phyloP scores from a whole-genome alignment of 2,797 vertebrate species.

The Sebastes trivittatus region DNA sequence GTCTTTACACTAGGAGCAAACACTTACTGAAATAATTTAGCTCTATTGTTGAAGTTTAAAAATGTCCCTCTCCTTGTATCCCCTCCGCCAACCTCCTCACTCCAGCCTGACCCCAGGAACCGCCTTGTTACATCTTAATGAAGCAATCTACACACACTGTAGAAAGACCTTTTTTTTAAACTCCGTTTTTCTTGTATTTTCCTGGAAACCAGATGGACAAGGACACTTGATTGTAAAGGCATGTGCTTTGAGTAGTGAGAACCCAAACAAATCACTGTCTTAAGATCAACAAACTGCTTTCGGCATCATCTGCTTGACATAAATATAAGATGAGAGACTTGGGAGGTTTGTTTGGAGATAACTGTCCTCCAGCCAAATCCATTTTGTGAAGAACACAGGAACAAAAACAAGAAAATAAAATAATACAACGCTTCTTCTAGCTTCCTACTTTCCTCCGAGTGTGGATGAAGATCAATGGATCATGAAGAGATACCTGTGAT shows the following conservation, averaged over 20 bases:
- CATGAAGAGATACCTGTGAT: conserved; percentile 27
- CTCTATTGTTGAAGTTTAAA: conserved; percentile 64
- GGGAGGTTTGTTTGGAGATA: conserved; percentile 13
- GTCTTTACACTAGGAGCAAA: conserved; percentile 70
- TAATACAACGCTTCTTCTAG: conserved; percentile 26
- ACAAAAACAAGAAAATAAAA: conserved; percentile 11
- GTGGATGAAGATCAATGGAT: conserved; percentile 34
- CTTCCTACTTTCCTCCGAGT: conserved; percentile 12
- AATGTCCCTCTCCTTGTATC: conserved; percentile 14
- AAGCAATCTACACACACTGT: conserved; percentile 49
- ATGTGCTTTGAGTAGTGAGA: conserved; percentile 41
- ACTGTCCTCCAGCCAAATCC: conserved; percentile 23
- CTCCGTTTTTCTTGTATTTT: conserved; percentile 34
- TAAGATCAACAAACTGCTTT: conserved; percentile 40
- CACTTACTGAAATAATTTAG: conserved; percentile 61
- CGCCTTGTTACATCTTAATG: conserved; percentile 52
- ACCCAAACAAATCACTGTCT: conserved; percentile 31
- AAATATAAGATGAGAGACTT: conserved; percentile 27
- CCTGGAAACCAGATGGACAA: conserved; percentile 49
- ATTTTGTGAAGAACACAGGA: conserved; percentile 23
- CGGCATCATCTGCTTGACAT: conserved; percentile 49
- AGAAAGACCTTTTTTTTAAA: conserved; percentile 16
- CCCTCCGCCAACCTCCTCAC: conserved; percentile 29
- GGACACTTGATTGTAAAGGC: conserved; percentile 70
- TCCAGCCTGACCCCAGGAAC: conserved; percentile 50